A percentile compares a stretch with the other conserved stretches of the same genome.
phyloP scores from a whole-genome alignment of 2,888 invertebrate species.

The Clitarchus hookeri region DNA sequence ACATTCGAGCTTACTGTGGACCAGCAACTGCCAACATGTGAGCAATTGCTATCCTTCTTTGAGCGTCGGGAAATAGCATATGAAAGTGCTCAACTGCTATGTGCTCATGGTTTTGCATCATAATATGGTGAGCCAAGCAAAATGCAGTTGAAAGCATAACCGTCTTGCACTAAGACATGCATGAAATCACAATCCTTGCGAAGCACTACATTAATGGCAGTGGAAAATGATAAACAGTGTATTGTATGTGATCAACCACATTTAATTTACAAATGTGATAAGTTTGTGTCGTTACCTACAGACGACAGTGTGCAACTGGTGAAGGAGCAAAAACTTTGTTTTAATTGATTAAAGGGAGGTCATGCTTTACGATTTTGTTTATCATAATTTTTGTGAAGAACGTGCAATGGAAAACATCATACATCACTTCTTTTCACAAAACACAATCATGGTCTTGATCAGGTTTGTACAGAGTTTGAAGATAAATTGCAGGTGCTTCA shows the following conservation, averaged over 20 bases:
- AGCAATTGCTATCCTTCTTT: neutral
- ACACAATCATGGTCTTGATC: neutral
- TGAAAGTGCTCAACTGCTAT: neutral
- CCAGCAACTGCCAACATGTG: too few species aligned
- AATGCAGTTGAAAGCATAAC: too few species aligned
- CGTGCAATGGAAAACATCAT: neutral
- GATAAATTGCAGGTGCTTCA: neutral
- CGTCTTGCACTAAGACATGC: neutral
- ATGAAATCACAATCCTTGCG: neutral
- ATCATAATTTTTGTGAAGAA: neutral
- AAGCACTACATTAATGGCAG: neutral
- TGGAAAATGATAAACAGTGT: neutral
- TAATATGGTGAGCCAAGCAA: neutral
- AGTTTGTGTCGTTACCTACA: neutral
- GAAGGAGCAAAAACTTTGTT: too few species aligned
- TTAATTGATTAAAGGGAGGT: neutral
- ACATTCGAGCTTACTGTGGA: too few species aligned
- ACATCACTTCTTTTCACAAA: neutral
- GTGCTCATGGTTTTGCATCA: neutral
- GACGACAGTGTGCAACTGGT: neutral
- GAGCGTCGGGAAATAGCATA: neutral
- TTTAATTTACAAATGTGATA: neutral
- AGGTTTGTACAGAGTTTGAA: neutral
- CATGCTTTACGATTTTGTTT: neutral
- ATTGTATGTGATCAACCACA: neutral